A percentile compares a stretch with the other conserved stretches of the same genome.
These are phyloP conservation scores for Callaeas wilsoni DNA, from an alignment of 2,113 vertebrate genomes.

Conservation along the genomic window DNA sequence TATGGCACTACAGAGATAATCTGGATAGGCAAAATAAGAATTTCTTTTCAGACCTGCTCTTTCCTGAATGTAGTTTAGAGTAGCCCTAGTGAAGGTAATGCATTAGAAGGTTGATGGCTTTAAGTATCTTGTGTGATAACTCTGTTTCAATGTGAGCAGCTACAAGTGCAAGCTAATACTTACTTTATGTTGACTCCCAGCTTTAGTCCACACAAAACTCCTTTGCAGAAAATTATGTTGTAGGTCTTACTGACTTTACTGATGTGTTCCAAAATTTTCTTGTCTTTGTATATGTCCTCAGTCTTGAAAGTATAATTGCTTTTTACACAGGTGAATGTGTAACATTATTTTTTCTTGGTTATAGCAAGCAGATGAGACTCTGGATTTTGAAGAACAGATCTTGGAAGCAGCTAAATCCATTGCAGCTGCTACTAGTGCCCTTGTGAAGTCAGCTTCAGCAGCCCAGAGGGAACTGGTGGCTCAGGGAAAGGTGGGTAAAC, in stretches of 20 bases:
- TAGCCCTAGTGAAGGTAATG: background rate
- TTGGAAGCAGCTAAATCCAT: constrained; percentile 98
- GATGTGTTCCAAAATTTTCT: background rate
- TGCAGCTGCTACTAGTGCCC: constrained; percentile 94
- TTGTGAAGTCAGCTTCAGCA: constrained; percentile 96
- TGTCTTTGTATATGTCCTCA: background rate
- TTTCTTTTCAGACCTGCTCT: background rate
- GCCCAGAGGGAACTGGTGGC: constrained; percentile 97
- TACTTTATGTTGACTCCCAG: background rate
- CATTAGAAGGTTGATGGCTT: background rate
- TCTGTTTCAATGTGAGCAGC: background rate
- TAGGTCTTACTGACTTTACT: background rate
- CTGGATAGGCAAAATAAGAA: background rate
- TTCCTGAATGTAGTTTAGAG: background rate
- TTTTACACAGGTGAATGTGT: background rate
- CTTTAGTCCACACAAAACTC: background rate
- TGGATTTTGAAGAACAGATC: constrained; percentile 99
- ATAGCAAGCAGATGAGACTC: constrained; percentile 95
- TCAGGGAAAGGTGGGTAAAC: constrained; percentile 90
- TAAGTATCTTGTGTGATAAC: background rate
- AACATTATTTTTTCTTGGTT: constrained; percentile 67
- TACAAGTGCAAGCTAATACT: background rate
- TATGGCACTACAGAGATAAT: background rate
- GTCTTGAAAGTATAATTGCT: background rate
- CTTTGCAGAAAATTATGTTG: background rate